Conservation (phyloP, 2,888 invertebrate species). For the Plagiodera versicolora region DNA sequence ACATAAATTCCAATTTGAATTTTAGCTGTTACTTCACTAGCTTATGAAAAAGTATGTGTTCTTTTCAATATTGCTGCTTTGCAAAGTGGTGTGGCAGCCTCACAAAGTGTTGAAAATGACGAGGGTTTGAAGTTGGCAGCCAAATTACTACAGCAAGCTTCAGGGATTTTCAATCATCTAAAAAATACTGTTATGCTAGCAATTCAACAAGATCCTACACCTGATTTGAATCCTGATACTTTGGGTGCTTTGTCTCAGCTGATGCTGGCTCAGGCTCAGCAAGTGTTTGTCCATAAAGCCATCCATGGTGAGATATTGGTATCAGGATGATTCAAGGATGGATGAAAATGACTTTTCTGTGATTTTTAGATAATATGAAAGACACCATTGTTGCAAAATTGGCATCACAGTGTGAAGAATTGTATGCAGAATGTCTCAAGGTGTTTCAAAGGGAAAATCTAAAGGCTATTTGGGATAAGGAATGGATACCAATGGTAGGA, state of each 20-base stretch:
- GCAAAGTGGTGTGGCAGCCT: constrained; percentile 84
- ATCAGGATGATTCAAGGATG: background rate
- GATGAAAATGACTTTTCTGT: background rate
- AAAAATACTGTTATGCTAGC: constrained; percentile 78
- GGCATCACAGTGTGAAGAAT: constrained; percentile 89
- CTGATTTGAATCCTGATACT: constrained; percentile 92
- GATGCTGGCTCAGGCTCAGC: constrained; percentile 98
- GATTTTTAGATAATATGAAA: constrained; percentile 86
- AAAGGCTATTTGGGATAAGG: constrained; percentile 85
- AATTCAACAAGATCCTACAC: constrained; percentile 93
- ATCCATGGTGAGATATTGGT: constrained; percentile 66
- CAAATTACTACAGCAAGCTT: constrained; percentile 89
- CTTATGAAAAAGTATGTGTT: constrained; percentile 92
- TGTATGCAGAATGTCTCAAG: constrained; percentile 89
- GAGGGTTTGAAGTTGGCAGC: constrained; percentile 92
- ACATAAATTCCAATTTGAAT: no score
- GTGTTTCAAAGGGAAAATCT: constrained; percentile 83
- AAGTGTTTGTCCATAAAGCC: constrained; percentile 94
- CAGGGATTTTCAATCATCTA: constrained; percentile 86
- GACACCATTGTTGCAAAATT: constrained; percentile 89
- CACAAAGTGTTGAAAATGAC: constrained; percentile 85
- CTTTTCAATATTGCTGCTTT: constrained; percentile 95
- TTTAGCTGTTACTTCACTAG: constrained; percentile 82
- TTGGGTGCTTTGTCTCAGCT: constrained; percentile 81
- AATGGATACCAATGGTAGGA: constrained; percentile 74